Percentiles rank a stretch among this genome's conserved stretches.
phyloP scores from a whole-genome alignment of 1,140 invertebrate genomes.

The Monochamus saltuarius region DNA sequence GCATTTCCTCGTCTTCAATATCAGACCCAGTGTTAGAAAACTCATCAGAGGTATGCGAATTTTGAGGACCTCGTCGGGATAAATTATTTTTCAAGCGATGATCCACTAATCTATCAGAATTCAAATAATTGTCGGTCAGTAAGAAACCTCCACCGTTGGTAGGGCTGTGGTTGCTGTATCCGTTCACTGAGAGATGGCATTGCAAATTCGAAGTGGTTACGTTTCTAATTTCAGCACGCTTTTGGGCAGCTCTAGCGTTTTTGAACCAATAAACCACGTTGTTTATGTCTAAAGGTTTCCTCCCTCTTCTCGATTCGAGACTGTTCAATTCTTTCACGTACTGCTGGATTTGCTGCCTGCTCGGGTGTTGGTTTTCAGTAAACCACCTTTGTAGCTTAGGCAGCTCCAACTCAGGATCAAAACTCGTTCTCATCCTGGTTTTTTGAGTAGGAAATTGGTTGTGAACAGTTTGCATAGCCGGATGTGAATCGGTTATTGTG shows the following conservation, averaged over 20 bases:
- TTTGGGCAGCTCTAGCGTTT: constrained; percentile 93
- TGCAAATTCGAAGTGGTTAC: constrained; percentile 54
- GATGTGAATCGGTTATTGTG: constrained; percentile 60
- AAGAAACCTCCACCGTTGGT: constrained; percentile 58
- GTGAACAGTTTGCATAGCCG: constrained; percentile 70
- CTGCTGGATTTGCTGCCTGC: constrained; percentile 89
- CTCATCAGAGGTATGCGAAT: constrained; percentile 61
- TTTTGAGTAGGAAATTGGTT: constrained; percentile 80
- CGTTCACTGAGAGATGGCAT: constrained; percentile 60
- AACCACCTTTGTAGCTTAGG: constrained; percentile 95
- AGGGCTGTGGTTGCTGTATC: constrained; percentile 64
- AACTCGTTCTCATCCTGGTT: constrained; percentile 87
- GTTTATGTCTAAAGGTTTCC: constrained; percentile 92
- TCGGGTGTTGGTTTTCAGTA: constrained; percentile 92
- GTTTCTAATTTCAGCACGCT: constrained; percentile 76
- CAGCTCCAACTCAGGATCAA: constrained; percentile 94
- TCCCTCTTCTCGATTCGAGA: constrained; percentile 84
- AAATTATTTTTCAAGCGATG: constrained; percentile 58
- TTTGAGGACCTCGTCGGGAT: constrained; percentile 50
- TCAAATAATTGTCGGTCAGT: constrained; percentile 56
- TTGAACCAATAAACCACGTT: constrained; percentile 99
- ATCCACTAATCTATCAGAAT: constrained; percentile 52
- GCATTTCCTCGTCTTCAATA: constrained; percentile 61
- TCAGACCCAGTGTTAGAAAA: constrained; percentile 62
- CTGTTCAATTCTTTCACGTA: constrained; percentile 92